Evolutionary conservation across 2,888 invertebrate genomes (phyloP), one percentile per base, ranked within the genome.

Genomic region (Cephonodes hylas): DNA sequence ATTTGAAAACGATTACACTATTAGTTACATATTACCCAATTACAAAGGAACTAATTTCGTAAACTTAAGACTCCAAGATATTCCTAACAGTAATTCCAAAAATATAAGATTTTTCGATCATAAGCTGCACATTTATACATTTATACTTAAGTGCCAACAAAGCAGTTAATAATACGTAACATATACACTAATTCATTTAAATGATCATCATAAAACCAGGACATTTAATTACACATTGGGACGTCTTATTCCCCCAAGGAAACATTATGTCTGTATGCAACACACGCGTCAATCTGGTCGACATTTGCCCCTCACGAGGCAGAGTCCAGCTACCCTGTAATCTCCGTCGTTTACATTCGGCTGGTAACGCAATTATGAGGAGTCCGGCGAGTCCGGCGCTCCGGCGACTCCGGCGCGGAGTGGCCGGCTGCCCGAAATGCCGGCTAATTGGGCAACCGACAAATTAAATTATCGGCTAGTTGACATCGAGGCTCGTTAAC

Each of bases 391-490:
- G 2, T 53, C 53, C 53, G n/a, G 38, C n/a, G 38, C 57, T 22
- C n/a, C 57, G 57, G 38, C n/a, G 1, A 38, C 13, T 42, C 57
- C 34, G 34, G 22, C 20, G n/a, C n/a, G 38, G 38, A 38, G 22
- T 58, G 22, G 57, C 23, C 23, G 23, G 23, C n/a, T 34, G 27
- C 27, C 18, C 31, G 27, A 31, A 31, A 53, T 53, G 18, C 4
- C 38, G 23, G n/a, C n/a, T 58, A 23, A 58, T 58, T 58, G 57
- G 38, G 42, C 38, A 58, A 22, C 22, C 8, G 53, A 53, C 27
- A 53, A 53, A 53, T 53, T 53, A 18, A 53, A 53, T 53, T 53
- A 53, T 53, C 53, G 53, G 27, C 27, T 27, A 53, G 53, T 53
- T 10, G 27, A 53, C 53, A 53, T 18, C 4, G 53, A 18, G 53